phyloP scores from a whole-genome alignment of 1,140 invertebrate species.

The Neodiprion pinetum region DNA sequence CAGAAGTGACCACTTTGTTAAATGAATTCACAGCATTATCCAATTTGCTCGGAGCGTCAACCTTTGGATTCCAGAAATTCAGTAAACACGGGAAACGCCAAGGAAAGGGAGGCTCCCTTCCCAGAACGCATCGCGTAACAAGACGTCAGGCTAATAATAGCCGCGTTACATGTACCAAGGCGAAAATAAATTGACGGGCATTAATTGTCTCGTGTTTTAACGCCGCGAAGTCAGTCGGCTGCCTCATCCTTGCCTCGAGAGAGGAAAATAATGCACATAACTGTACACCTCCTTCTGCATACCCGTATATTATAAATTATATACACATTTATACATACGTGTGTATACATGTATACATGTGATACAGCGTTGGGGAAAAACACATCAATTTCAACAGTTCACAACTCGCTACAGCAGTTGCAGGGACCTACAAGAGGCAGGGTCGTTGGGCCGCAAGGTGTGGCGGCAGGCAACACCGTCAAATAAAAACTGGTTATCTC shows the following conservation, averaged over 20 bases:
- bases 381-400: no score
- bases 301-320: slow-evolving; percentile 12
- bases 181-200: slow-evolving; percentile 41
- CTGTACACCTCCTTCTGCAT: background rate
- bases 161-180: slow-evolving; percentile 21
- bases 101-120: slow-evolving; percentile 25
- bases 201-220: slow-evolving; percentile 32
- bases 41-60: slow-evolving; percentile 39
- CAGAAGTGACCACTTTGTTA: slow-evolving; percentile 25
- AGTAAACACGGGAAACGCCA: slow-evolving; percentile 21
- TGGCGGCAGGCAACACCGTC: slow-evolving; percentile 15
- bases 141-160: slow-evolving; percentile 51
- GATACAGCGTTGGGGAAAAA: no score
- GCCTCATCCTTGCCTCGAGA: background rate
- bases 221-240: background rate
- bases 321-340: slow-evolving; percentile 24
- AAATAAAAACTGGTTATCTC: slow-evolving; percentile 31
- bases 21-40: slow-evolving; percentile 40
- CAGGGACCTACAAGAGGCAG: no score
- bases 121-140: slow-evolving; percentile 42
- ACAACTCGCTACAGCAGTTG: no score
- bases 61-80: slow-evolving; percentile 49
- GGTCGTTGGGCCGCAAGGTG: background rate
- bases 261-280: no score
- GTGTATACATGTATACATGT: slow-evolving; percentile 1